Evolutionary conservation across 2,113 vertebrate species (phyloP).

Genomic region (Apeltes quadracus): DNA sequence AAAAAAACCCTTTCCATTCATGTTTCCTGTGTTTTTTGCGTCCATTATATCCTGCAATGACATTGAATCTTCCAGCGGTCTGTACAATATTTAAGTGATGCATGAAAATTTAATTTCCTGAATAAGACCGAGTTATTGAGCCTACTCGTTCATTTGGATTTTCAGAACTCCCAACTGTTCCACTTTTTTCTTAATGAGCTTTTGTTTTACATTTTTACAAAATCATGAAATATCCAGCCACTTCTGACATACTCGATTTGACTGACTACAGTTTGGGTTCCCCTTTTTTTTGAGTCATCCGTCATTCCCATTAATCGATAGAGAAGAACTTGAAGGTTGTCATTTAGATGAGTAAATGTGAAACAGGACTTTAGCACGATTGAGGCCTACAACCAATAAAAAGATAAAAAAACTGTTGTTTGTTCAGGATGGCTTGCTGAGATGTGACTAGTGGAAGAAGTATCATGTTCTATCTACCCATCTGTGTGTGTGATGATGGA

Average conservation of each 20-base stretch:
- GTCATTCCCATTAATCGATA: constrained; percentile 53
- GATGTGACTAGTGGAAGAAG: constrained; percentile 37
- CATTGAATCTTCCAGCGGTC: constrained; percentile 1
- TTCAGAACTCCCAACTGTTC: constrained; percentile 30
- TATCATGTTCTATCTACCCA: constrained; percentile 29
- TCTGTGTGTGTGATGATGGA: constrained; percentile 9
- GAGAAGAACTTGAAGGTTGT: constrained; percentile 25
- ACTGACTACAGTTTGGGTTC: constrained; percentile 6
- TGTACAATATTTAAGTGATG: background rate
- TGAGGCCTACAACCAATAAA: constrained; percentile 30
- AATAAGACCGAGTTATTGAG: constrained; percentile 7
- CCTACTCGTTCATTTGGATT: constrained; percentile 10
- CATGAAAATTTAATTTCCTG: constrained; percentile 18
- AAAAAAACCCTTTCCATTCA: no score
- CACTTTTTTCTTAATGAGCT: constrained; percentile 32
- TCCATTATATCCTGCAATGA: background rate
- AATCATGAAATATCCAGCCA: constrained; percentile 43
- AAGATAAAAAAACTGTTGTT: constrained; percentile 48
- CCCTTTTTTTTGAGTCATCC: constrained; percentile 32
- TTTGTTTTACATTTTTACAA: constrained; percentile 2
- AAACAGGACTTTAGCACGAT: constrained; percentile 16
- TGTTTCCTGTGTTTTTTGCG: background rate
- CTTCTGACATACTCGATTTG: constrained; percentile 33
- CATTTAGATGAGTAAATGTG: constrained; percentile 11
- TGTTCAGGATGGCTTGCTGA: constrained; percentile 30